A percentile compares a stretch with the other conserved stretches of the same genome.
phyloP scores from a whole-genome alignment of 92 coral and sea anemone species.

The Umimayanthus kanabou region DNA sequence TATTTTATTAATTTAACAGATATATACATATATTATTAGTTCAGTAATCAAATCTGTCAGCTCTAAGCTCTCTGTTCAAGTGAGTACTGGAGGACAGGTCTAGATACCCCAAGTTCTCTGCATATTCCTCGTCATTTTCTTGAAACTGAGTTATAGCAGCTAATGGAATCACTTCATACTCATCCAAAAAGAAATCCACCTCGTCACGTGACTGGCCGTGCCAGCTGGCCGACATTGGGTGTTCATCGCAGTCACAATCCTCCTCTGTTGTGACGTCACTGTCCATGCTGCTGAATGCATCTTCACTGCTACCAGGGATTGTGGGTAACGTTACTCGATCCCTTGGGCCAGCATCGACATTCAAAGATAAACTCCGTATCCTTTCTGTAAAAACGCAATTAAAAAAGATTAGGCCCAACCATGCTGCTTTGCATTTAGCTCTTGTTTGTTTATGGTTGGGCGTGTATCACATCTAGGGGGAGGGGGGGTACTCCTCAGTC shows the following conservation, averaged over 20 bases:
- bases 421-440: too few relatives aligned
- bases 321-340: slow-evolving; percentile 70
- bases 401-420: neutral
- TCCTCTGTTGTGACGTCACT: slow-evolving; percentile 46
- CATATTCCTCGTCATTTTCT: slow-evolving; percentile 34
- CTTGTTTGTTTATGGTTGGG: too few relatives aligned
- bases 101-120: slow-evolving; percentile 50
- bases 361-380: slow-evolving; percentile 41
- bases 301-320: slow-evolving; percentile 86
- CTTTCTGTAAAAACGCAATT: slow-evolving; percentile 25
- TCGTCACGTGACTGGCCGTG: slow-evolving; percentile 77
- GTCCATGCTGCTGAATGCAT: slow-evolving; percentile 52
- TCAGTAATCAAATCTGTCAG: slow-evolving; percentile 65
- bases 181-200: slow-evolving; percentile 81
- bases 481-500: too few relatives aligned
- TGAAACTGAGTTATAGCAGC: slow-evolving; percentile 59
- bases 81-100: slow-evolving; percentile 40
- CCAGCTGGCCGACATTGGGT: slow-evolving; percentile 83
- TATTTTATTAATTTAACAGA: too few relatives aligned
- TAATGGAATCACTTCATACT: slow-evolving; percentile 80
- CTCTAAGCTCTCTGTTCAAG: slow-evolving; percentile 46
- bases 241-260: slow-evolving; percentile 45
- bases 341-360: slow-evolving; percentile 37
- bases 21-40: neutral
- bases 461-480: too few relatives aligned